Base-by-base conservation (phyloP, 2,888 invertebrate species). In the Pterostichus madidus region DNA sequence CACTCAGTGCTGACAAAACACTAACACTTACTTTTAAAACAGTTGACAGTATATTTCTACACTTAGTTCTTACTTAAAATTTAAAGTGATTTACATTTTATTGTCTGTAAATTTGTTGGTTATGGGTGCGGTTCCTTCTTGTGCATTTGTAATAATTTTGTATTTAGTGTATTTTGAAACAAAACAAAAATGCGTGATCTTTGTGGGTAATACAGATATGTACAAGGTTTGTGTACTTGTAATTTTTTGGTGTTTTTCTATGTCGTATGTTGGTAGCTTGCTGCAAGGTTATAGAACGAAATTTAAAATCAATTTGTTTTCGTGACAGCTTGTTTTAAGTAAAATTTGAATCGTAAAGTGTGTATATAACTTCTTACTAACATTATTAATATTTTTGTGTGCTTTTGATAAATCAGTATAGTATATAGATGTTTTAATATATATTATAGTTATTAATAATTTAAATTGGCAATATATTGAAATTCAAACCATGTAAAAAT, bases 1-100 rank as follows among this genome's bases (percentile, higher is more conserved):
- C n/a, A 49, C 53, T 31, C 64, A 75, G 53, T 75, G 75, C 13
- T 32, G 64, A 35, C 17, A 75, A 31, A 31, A 49, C 52, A 75
- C 24, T 53, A 49, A 7, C 46, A 31, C 35, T 8, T 39, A 39
- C 39, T 39, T 39, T 39, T 39, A 39, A 39, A 39, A 39, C 39
- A 39, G 39, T 39, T 39, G 39, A 39, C 7, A 39, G 39, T 39
- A 39, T 39, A 31, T 32, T 10, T 52, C 13, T n/a, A 52, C 52
- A 52, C 10, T 52, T 52, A 0, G 39, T 68, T 13, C 24, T 24
- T 24, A 24, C 24, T 15, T 76, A 32, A 32, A 76, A 17, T 56
- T 56, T 68, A 32, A 10, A 56, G 52, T 52, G 73, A 10, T n/a
- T 61, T 49, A 4, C 24, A 73, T 15, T 75, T 46, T 53, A 8